A percentile compares a stretch with the other conserved stretches of the same genome.
Evolutionary conservation across 2,888 invertebrate species (phyloP).

Genomic region (Euzetes globulus): DNA sequence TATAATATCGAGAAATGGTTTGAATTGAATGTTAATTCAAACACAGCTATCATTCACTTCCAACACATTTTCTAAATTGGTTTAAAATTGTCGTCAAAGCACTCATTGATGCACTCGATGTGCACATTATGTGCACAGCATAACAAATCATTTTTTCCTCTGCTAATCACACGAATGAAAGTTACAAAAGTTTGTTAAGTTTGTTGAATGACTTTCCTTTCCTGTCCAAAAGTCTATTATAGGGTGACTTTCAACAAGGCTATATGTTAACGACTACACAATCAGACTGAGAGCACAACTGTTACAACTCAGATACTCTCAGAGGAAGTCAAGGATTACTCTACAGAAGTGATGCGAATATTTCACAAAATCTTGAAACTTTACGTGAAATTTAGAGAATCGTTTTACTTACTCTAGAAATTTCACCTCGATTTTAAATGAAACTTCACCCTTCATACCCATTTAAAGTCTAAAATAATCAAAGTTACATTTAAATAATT

Average conservation of each 20-base stretch:
- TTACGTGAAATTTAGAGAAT: too few species aligned
- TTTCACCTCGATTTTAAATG: too few species aligned
- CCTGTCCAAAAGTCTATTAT: conserved; percentile 22
- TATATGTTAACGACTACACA: background rate
- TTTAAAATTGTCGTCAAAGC: conserved; percentile 10
- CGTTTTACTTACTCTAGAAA: too few species aligned
- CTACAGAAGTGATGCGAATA: too few species aligned
- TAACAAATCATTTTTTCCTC: conserved; percentile 2
- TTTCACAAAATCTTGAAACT: too few species aligned
- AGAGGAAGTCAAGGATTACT: conserved; percentile 27
- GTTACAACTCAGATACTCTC: background rate
- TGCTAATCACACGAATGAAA: conserved; percentile 10
- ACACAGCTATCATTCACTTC: background rate
- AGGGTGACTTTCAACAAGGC: conserved; percentile 21
- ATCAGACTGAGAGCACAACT: conserved; percentile 17
- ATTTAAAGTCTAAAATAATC: too few species aligned
- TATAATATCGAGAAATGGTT: background rate
- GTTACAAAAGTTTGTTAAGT: conserved; percentile 5
- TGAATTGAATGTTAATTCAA: background rate
- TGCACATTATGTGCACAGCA: conserved; percentile 17
- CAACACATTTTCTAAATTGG: conserved; percentile 3
- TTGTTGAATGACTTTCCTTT: conserved; percentile 25
- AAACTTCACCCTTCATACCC: too few species aligned
- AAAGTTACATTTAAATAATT: too few species aligned
- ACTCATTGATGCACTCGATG: conserved; percentile 2